Percentiles rank a stretch among this genome's conserved stretches.
Conservation (phyloP, 2,113 vertebrate genomes). For the Notarius quadriscutis region DNA sequence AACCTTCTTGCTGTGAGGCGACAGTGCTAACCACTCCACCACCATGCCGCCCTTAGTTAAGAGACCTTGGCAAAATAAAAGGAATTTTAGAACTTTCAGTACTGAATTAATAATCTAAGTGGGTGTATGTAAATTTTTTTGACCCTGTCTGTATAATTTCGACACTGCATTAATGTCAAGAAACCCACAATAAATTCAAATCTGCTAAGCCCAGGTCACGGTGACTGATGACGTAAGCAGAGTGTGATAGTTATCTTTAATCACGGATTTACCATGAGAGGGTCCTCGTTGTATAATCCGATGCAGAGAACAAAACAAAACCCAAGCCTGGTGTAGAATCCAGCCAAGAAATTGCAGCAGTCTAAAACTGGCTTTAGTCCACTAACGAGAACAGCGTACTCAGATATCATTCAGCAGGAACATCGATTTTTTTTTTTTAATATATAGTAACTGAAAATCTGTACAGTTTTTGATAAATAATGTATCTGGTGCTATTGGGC, state of each 20-base stretch:
- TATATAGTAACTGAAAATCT: neutral
- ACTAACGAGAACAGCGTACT: neutral
- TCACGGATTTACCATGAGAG: neutral
- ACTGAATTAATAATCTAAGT: too few relatives aligned
- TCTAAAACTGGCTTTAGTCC: neutral
- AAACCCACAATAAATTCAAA: too few relatives aligned
- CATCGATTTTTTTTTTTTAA: neutral
- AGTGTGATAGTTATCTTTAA: neutral
- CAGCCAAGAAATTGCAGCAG: neutral
- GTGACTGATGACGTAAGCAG: neutral
- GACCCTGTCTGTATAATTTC: too few relatives aligned
- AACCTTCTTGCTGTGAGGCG: too few relatives aligned
- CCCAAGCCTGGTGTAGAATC: neutral
- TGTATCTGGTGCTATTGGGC: neutral
- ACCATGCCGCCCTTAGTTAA: too few relatives aligned
- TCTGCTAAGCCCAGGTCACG: neutral
- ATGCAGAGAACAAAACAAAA: neutral
- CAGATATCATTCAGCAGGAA: neutral
- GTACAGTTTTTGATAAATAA: constrained; percentile 3
- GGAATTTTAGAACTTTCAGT: too few relatives aligned
- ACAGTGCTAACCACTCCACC: too few relatives aligned
- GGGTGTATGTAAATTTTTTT: too few relatives aligned
- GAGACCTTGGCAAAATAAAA: too few relatives aligned
- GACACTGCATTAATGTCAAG: too few relatives aligned
- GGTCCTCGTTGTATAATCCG: neutral